These are phyloP conservation scores for Pollachius pollachius DNA, from an alignment of 2,113 vertebrate genomes.

Conservation along the genomic window DNA sequence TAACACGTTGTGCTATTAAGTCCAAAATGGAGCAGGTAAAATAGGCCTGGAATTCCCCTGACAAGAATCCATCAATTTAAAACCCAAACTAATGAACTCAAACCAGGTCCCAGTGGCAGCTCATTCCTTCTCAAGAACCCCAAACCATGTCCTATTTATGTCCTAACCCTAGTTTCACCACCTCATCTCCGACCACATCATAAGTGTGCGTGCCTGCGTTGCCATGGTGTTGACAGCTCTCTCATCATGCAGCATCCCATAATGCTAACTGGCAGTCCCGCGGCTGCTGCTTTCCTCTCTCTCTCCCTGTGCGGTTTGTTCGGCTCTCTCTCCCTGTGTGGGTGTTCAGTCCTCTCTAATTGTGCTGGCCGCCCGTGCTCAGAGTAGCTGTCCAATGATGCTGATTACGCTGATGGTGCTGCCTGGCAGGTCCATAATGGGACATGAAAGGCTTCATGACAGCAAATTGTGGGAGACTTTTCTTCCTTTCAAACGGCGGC, in stretches of 20 bases:
- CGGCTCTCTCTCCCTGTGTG: no score
- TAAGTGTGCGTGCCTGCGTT: constrained; percentile 12
- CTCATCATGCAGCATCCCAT: constrained; percentile 26
- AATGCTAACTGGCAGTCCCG: constrained; percentile 50
- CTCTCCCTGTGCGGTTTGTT: background rate
- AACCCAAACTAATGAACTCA: constrained; percentile 12
- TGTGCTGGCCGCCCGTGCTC: constrained; percentile 33
- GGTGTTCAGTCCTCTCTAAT: constrained; percentile 20
- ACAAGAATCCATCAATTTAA: constrained; percentile 1
- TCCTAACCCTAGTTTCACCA: background rate
- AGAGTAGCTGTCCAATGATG: constrained; percentile 25
- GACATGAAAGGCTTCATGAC: constrained; percentile 10
- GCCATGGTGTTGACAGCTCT: constrained; percentile 44
- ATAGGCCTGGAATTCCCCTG: background rate
- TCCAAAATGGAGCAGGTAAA: no score
- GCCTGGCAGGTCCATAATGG: constrained; percentile 1
- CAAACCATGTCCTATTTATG: background rate
- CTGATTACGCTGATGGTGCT: constrained; percentile 34
- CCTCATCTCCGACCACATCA: constrained; percentile 25
- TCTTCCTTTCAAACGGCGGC: no score
- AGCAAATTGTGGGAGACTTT: background rate
- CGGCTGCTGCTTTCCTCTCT: constrained; percentile 25
- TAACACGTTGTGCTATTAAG: no score
- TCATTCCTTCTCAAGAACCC: background rate
- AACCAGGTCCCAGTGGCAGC: background rate